A percentile compares a stretch with the other conserved stretches of the same genome.
Conservation (phyloP, 2,797 vertebrate species). For the Myiothlypis chrysogaster region DNA sequence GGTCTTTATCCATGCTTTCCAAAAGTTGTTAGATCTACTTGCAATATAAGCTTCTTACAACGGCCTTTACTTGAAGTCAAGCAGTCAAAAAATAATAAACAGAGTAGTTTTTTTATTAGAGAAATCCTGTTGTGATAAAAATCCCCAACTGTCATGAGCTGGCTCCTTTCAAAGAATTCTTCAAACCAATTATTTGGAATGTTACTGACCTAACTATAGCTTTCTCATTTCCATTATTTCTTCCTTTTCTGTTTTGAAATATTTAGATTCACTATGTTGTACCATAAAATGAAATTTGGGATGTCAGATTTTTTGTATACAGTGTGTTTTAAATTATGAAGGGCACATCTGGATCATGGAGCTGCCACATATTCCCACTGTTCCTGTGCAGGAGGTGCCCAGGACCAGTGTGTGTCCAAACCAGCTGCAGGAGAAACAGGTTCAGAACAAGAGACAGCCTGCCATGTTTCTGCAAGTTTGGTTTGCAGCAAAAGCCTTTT, state of each 20-base stretch:
- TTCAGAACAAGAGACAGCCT: background rate
- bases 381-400: background rate
- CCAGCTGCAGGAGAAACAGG: background rate
- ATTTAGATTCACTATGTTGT: background rate
- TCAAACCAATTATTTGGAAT: background rate
- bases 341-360: accelerated
- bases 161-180: background rate
- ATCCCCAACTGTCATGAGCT: background rate
- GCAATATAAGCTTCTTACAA: background rate
- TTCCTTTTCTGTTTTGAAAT: background rate
- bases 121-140: background rate
- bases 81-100: background rate
- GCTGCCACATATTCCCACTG: accelerated
- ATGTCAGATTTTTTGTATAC: background rate
- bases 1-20: background rate
- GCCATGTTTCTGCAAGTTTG: background rate
- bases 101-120: background rate
- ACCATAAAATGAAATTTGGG: background rate
- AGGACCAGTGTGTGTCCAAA: background rate
- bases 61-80: background rate
- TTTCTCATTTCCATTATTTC: background rate
- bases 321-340: background rate
- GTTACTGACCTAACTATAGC: background rate
- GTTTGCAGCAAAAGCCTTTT: background rate
- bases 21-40: background rate